A percentile compares a stretch with the other conserved stretches of the same genome.
These are phyloP conservation scores for Matsumyia berberina DNA, from an alignment of 2,888 invertebrate genomes.

Conservation along the genomic window DNA sequence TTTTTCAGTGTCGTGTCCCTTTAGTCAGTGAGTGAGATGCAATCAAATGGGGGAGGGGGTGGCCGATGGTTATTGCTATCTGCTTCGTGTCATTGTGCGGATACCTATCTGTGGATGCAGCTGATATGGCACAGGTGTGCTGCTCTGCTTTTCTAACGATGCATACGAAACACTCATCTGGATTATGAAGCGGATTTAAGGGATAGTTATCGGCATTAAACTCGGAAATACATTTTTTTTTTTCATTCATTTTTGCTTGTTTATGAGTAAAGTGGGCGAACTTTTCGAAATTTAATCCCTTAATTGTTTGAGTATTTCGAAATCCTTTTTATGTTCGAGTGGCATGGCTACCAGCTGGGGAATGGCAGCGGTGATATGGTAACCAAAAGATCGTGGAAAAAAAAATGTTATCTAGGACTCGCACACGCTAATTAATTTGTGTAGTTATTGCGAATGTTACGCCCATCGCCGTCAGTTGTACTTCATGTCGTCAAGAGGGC, in stretches of 20 bases:
- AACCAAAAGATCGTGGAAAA: background rate
- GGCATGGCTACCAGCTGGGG: background rate
- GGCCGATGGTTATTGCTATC: background rate
- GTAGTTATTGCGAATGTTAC: background rate
- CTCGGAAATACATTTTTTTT: slow-evolving; percentile 32
- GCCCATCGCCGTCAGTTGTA: background rate
- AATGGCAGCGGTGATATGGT: background rate
- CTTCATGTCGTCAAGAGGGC: too few relatives aligned
- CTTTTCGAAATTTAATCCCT: slow-evolving; percentile 21
- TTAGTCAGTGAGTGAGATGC: slow-evolving; percentile 30
- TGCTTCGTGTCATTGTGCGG: slow-evolving; percentile 1
- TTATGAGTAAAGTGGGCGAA: background rate
- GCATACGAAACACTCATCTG: slow-evolving; percentile 23
- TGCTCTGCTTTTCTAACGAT: slow-evolving; percentile 11
- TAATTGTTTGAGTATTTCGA: background rate
- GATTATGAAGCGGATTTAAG: slow-evolving; percentile 39
- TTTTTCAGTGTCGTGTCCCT: slow-evolving; percentile 25
- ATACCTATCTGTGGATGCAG: slow-evolving; percentile 5
- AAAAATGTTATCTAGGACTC: background rate
- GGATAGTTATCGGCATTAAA: slow-evolving; percentile 27
- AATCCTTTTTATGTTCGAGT: slow-evolving; percentile 1
- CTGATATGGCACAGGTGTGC: background rate
- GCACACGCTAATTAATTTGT: background rate
- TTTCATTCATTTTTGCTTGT: slow-evolving; percentile 3
- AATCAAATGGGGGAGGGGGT: slow-evolving; percentile 21